Conservation (phyloP, 1,140 invertebrate genomes). For the Magallana gigas region DNA sequence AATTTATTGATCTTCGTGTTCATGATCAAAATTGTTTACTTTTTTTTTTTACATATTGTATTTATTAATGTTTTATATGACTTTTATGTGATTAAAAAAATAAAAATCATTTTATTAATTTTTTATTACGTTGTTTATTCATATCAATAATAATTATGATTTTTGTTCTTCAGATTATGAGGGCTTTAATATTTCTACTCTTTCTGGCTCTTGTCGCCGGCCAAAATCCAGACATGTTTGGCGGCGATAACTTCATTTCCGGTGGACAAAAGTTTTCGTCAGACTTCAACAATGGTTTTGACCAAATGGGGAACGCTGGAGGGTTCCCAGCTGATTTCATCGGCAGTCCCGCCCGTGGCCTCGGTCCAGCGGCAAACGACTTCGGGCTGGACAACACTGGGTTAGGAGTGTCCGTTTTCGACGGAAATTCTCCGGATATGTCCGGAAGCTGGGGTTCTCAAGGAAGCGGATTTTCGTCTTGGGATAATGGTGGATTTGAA, state of each 20-base stretch:
- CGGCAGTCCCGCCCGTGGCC: not conserved
- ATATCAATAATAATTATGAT: no score
- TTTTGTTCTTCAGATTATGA: not conserved
- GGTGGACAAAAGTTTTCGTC: not conserved
- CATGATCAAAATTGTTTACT: no score
- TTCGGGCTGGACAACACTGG: not conserved
- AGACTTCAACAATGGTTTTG: conserved; percentile 9
- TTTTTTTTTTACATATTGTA: no score
- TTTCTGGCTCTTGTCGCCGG: not conserved
- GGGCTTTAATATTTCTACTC: not conserved
- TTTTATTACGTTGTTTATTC: no score
- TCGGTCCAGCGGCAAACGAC: not conserved
- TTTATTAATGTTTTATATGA: no score
- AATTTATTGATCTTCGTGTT: no score
- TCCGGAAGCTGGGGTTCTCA: not conserved
- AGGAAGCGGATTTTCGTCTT: conserved; percentile 5
- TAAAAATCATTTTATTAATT: no score
- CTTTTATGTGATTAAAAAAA: no score
- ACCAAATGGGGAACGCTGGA: not conserved
- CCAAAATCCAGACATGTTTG: not conserved
- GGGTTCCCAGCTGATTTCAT: conserved; percentile 17
- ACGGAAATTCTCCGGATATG: not conserved
- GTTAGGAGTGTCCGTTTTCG: conserved; percentile 1
- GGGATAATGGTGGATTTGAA: conserved; percentile 29
- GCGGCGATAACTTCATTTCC: not conserved